Base-by-base conservation (phyloP, 1,140 invertebrate species). In the Oryzaephilus surinamensis region DNA sequence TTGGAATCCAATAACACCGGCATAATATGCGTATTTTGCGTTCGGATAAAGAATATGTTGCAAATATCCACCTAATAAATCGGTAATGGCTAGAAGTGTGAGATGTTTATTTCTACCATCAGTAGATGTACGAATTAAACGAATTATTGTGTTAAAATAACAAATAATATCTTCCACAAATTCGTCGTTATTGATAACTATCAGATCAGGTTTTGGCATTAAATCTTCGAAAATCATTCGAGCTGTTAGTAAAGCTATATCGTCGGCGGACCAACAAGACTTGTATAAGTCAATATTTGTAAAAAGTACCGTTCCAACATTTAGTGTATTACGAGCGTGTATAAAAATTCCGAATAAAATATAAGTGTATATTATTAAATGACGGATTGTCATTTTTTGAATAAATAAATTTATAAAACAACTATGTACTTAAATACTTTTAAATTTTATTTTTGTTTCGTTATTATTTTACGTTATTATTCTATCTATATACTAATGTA, bases 401-500 rank as follows among this genome's bases (percentile, higher is more conserved):
- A 7, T 24, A 24, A 24, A 6, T 3, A 3, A 4, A 24, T n/a
- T 24, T 7, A 10, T 24, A 6, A 8, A 10, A 24, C 5, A 24
- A 24, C n/a, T n/a, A n/a, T n/a, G n/a, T n/a, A n/a, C n/a, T n/a
- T n/a, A n/a, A n/a, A n/a, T n/a, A n/a, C n/a, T n/a, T n/a, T n/a
- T n/a, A n/a, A n/a, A n/a, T n/a, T n/a, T n/a, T n/a, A n/a, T n/a
- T n/a, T n/a, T n/a, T n/a, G n/a, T 7, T 24, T 24, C 8, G 23
- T 0, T 20, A 20, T 17, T 33, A 20, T 26, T 26, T 1, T 20
- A 36, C 34, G 18, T 27, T 13, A 18, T 31, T 29, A 30, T 29
- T 30, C 6, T 17, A 36, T 36, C 28, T n/a, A n/a, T 36, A 36
- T 36, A 24, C 18, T 55, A 93, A 70, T 93, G 88, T 41, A 80